Base-by-base conservation (phyloP, 2,113 vertebrate genomes). In the Sarotherodon lohbergeri region DNA sequence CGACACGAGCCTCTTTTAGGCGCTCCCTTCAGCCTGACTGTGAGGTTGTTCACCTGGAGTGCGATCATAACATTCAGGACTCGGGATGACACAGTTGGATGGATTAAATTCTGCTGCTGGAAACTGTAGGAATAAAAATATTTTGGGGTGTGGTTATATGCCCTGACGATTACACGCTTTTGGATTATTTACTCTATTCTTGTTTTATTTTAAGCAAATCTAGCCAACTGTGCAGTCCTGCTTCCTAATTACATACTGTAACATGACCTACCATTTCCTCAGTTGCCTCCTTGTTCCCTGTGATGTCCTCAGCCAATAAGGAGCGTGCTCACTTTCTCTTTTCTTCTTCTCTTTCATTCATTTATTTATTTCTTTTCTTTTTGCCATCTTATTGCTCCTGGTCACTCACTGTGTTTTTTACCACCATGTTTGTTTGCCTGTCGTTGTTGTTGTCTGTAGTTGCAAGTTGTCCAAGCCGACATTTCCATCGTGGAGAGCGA, bases 381-480 rank as follows among this genome's bases (percentile, higher is more conserved):
- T 56, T 6, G 17, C 22, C 88, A 86, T 88, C n/a, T 13, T 84
- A 27, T 90, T 78, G 76, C 73, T 85, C 90, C 83, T 78, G 84
- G 50, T 86, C 90, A 88, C 63, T 92, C 89, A 86, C 87, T 82
- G 84, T 95, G 57, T 95, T 97, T 68, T 98, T 98, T 97, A 98
- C 97, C 95, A 92, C 95, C 97, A 96, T 98, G 95, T 96, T 50
- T 98, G 97, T 99, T 98, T 98, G 97, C 97, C 96, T 95, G 93
- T 98, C 96, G 95, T 97, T 97, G 95, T 93, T 91, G 92, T 94
- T 66, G 76, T 94, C 81, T 95, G 97, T 99, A 99, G 99, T 99
- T 99, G 97, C 98, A 99, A 98, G 99, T 99, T 98, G 98, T 99
- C 96, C 98, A 98, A 97, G 98, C 98, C 97, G 98, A 99, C 97